Evolutionary conservation across 2,113 vertebrate species (phyloP), one percentile per base, ranked within the genome.

Genomic region (Neolamprologus variostigma): DNA sequence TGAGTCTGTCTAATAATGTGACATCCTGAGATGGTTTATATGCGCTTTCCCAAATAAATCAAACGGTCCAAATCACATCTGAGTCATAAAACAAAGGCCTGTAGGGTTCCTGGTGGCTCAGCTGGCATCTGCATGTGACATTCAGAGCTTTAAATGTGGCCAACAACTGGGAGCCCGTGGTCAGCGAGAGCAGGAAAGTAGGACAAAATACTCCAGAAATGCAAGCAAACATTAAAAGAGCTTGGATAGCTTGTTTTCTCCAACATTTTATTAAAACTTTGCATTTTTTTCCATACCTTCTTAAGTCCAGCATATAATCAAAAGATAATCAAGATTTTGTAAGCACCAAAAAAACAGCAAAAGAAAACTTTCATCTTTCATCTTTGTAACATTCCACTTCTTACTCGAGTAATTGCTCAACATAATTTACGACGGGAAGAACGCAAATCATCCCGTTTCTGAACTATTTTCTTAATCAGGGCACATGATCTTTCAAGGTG

Each of bases 61-160:
- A 90, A 91, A 92, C n/a, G 45, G 88, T 80, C 63, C 61, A 54
- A 85, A 87, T 92, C 81, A 79, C 78, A 89, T 88, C 73, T 88
- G 91, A 89, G 57, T 89, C 86, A 86, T 37, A 47, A 93, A 91
- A 87, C 35, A 85, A 83, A 59, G 35, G 85, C 85, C 87, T 33
- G 78, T 5, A 53, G 85, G 92, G 45, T 82, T 91, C 88, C 90
- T 89, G 89, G 86, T 89, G 87, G 91, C 89, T 91, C 93, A 93
- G 90, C 90, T 91, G 91, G 87, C 87, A 33, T 84, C 53, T 3
- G n/a, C 80, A 73, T 71, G 61, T 89, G 86, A 86, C 84, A 37
- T 63, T 71, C 23, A 12, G 37, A 82, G 71, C 79, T 91, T 85
- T 53, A 37, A 83, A 66, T 85, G 40, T 23, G 89, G 88, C 81